Conservation (phyloP, 2,888 invertebrate genomes). For the Neocrepidodera transversa region DNA sequence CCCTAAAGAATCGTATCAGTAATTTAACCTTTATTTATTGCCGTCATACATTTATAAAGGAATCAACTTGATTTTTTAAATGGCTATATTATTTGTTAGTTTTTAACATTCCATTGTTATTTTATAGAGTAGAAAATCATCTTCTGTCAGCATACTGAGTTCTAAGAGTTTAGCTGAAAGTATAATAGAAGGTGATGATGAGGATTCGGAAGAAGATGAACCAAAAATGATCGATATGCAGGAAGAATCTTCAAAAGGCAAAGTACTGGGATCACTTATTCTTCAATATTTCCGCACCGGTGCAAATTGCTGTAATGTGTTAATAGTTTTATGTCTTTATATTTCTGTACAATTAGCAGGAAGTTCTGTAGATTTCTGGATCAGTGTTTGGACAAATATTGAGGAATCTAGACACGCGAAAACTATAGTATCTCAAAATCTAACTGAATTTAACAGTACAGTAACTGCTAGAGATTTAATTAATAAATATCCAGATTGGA, state of each 20-base stretch:
- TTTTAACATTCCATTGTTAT: too few relatives aligned
- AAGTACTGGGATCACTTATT: slow-evolving; percentile 68
- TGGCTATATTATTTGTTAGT: too few relatives aligned
- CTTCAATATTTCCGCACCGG: slow-evolving; percentile 64
- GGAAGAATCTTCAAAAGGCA: slow-evolving; percentile 65
- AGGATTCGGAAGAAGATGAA: slow-evolving; percentile 46
- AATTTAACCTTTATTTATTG: too few relatives aligned
- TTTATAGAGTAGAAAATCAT: slow-evolving; percentile 46
- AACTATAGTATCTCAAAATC: neutral
- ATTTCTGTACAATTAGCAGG: slow-evolving; percentile 70
- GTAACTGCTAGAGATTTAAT: neutral
- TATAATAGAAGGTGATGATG: slow-evolving; percentile 55
- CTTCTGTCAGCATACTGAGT: slow-evolving; percentile 53
- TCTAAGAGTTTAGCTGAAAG: slow-evolving; percentile 56
- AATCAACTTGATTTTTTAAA: too few relatives aligned
- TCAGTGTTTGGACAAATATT: slow-evolving; percentile 70
- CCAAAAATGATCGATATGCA: slow-evolving; percentile 65
- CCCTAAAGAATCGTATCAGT: too few relatives aligned
- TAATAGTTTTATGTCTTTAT: slow-evolving; percentile 62
- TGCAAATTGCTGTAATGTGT: slow-evolving; percentile 65
- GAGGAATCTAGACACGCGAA: slow-evolving; percentile 45
- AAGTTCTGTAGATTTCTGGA: slow-evolving; percentile 75
- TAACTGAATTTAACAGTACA: neutral
- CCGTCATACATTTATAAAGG: too few relatives aligned
- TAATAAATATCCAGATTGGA: slow-evolving; percentile 29